Conservation (phyloP, 2,888 invertebrate genomes). For the Agrotis clavis region DNA sequence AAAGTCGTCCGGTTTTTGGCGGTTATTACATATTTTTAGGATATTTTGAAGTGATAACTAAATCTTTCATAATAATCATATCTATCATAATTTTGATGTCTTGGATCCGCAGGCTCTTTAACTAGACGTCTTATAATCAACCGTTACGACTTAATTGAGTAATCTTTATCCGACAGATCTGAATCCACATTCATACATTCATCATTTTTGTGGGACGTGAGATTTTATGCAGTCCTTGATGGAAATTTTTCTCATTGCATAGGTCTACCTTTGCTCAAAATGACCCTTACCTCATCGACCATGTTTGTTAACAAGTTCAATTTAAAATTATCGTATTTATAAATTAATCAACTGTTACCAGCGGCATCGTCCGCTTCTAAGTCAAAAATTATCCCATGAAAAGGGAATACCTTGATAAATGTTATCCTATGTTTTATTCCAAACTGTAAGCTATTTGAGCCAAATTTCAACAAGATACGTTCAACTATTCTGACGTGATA, state of each 20-base stretch:
- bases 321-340: no score
- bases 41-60: background rate
- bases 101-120: background rate
- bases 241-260: no score
- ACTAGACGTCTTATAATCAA: background rate
- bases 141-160: conserved; percentile 21
- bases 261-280: background rate
- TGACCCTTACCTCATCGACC: background rate
- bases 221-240: background rate
- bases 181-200: background rate
- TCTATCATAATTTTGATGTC: background rate
- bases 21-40: no score
- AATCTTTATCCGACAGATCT: conserved; percentile 11
- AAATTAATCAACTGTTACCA: no score
- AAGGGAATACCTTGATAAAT: no score
- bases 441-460: no score
- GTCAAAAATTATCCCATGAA: no score
- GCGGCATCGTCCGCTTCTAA: no score
- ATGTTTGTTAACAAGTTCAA: no score
- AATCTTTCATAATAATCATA: background rate
- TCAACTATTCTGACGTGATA: no score
- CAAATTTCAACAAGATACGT: no score
- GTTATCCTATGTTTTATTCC: no score
- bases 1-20: background rate
- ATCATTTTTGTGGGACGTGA: conserved; percentile 23